Base-by-base conservation (phyloP, 2,113 vertebrate species). In the Sprattus sprattus region DNA sequence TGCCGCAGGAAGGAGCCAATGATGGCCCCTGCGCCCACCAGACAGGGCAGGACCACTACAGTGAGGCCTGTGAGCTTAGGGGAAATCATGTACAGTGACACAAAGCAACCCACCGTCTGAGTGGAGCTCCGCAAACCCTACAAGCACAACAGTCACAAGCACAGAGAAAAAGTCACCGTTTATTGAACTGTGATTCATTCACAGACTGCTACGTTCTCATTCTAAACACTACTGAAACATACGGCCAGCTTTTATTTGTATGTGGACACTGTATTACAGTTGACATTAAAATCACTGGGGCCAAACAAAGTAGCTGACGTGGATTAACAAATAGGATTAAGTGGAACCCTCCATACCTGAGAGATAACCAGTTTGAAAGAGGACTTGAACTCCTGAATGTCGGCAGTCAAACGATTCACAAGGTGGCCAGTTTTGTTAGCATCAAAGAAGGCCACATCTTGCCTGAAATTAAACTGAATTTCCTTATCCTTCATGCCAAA, bases 351-450 rank as follows among this genome's bases (percentile, higher is more conserved):
- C n/a, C 88, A 82, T 91, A 99, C 98, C 96, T 98, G 97, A 85
- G 98, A 97, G 89, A 99, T 92, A 85, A 96, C 95, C 18, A 98
- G 90, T 87, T 99, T 99, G 93, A 99, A 99, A 67, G 97, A 97
- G 0, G 98, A 99, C 85, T 99, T 99, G 89, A 99, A 98, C 88
- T 99, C 98, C 90, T 99, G 98, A 91, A 99, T 96, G 54, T 99
- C 98, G 0, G 97, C 88, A 0, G 97, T 99, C 92, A 99, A 91
- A 8, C 97, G 95, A 7, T 95, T 95, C 88, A 99, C 97, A 90
- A 99, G 93, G 87, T 97, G 97, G 32, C 98, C 98, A 0, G 98
- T 98, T 91, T 96, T 97, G 52, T 94, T 97, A 80, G 96, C 94
- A 0, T 99, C 98, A 13, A 97, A 99, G 93, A 99, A 99, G 1